Percentiles rank a stretch among this genome's conserved stretches.
These are phyloP conservation scores for Apostichopus parvimensis DNA, from an alignment of 35 echinoderm and acorn worm genomes.

Conservation along the genomic window DNA sequence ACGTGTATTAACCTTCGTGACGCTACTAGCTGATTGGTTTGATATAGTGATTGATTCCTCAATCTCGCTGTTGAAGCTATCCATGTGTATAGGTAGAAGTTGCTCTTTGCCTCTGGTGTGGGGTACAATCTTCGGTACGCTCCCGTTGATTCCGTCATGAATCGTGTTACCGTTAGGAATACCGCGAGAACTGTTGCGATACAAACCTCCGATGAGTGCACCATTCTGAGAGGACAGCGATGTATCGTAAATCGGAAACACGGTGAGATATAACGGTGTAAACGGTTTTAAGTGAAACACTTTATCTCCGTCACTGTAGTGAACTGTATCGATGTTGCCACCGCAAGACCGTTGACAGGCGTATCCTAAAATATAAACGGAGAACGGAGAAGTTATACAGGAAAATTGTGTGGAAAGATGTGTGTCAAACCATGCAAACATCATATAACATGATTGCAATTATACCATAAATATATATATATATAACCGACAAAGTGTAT, in stretches of 20 bases:
- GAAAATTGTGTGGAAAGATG: too few relatives aligned
- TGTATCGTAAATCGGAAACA: constrained; percentile 65
- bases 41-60: constrained; percentile 60
- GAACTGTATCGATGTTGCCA: constrained; percentile 75
- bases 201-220: constrained; percentile 33
- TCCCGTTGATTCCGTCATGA: constrained; percentile 40
- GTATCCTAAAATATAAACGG: constrained; percentile 62
- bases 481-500: too few relatives aligned
- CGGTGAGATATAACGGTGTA: constrained; percentile 92
- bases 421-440: too few relatives aligned
- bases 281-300: constrained; percentile 92
- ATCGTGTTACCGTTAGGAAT: constrained; percentile 22
- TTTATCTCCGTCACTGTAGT: constrained; percentile 88
- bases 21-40: constrained; percentile 56
- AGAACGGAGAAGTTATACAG: background rate
- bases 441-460: too few relatives aligned
- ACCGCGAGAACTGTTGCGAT: constrained; percentile 42
- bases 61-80: constrained; percentile 21
- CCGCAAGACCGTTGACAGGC: constrained; percentile 88
- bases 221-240: constrained; percentile 15
- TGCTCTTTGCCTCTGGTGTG: background rate
- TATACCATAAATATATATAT: too few relatives aligned
- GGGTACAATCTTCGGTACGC: background rate
- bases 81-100: background rate
- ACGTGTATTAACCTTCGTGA: constrained; percentile 84